These are phyloP conservation scores for Caloenas nicobarica DNA, from an alignment of 2,113 vertebrate genomes.

Conservation along the genomic window DNA sequence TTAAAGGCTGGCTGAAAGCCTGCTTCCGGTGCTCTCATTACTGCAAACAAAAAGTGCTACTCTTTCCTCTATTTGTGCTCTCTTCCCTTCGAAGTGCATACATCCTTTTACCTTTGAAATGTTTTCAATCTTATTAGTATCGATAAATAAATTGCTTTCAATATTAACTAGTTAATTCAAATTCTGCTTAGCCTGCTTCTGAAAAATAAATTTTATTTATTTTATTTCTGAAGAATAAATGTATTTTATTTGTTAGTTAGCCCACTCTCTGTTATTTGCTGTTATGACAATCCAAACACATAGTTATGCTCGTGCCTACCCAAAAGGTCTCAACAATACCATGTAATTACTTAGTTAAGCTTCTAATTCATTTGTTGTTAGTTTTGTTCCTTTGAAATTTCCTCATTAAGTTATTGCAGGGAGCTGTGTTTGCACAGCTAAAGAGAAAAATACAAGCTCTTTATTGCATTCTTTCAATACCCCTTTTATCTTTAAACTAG, in stretches of 20 bases:
- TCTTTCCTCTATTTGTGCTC: background rate
- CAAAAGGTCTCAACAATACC: slow-evolving; percentile 16
- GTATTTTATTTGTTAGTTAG: background rate
- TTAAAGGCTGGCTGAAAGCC: background rate
- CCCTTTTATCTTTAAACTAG: slow-evolving; percentile 35
- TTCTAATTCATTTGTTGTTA: slow-evolving; percentile 31
- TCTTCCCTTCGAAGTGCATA: background rate
- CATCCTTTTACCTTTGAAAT: background rate
- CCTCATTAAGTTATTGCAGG: slow-evolving; percentile 42
- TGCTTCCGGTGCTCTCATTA: background rate
- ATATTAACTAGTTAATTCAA: background rate
- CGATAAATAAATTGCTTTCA: background rate
- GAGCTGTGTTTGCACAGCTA: slow-evolving; percentile 34
- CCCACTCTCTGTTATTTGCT: background rate
- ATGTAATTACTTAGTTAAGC: slow-evolving; percentile 42
- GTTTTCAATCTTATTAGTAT: background rate
- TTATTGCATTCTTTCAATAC: slow-evolving; percentile 9
- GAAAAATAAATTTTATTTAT: background rate
- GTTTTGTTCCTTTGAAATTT: slow-evolving; percentile 44
- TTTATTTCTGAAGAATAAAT: background rate
- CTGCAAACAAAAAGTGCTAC: background rate
- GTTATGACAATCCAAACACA: background rate
- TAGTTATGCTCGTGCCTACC: background rate
- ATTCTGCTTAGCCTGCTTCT: background rate
- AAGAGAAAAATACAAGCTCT: slow-evolving; percentile 40